Evolutionary conservation across 2,888 invertebrate genomes (phyloP).

Genomic region (Plebejus melissa): DNA sequence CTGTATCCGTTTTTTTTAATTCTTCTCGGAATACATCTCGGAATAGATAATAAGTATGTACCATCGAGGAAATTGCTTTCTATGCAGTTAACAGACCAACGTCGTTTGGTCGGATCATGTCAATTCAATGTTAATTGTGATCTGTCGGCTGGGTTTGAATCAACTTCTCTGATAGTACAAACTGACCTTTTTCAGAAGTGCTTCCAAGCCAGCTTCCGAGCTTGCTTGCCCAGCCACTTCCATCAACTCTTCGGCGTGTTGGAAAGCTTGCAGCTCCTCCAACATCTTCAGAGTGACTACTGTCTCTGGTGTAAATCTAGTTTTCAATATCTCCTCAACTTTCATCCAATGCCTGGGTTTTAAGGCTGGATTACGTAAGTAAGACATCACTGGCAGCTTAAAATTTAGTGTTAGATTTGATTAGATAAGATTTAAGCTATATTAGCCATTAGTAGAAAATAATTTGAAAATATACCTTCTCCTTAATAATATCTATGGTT

Average conservation of each 20-base stretch:
- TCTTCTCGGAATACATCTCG: too few species aligned
- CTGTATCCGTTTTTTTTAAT: too few species aligned
- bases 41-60: background rate
- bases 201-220: constrained; percentile 91
- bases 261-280: constrained; percentile 86
- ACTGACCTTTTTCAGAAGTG: constrained; percentile 84
- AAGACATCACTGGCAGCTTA: constrained; percentile 86
- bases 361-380: constrained; percentile 88
- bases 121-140: too few species aligned
- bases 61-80: too few species aligned
- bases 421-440: background rate
- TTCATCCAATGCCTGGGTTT: constrained; percentile 91
- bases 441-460: background rate
- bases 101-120: too few species aligned
- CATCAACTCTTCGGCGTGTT: constrained; percentile 85
- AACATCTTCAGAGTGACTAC: constrained; percentile 82
- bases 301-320: constrained; percentile 86
- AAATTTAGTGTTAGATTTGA: constrained; percentile 29
- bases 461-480: constrained; percentile 77
- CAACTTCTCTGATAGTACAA: background rate
- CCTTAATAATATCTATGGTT: constrained; percentile 87
- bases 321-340: constrained; percentile 85
- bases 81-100: too few species aligned
- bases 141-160: too few species aligned
- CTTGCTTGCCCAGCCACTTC: constrained; percentile 93